These are phyloP conservation scores for Cistogaster globosa DNA, from an alignment of 2,888 invertebrate genomes.

Conservation along the genomic window DNA sequence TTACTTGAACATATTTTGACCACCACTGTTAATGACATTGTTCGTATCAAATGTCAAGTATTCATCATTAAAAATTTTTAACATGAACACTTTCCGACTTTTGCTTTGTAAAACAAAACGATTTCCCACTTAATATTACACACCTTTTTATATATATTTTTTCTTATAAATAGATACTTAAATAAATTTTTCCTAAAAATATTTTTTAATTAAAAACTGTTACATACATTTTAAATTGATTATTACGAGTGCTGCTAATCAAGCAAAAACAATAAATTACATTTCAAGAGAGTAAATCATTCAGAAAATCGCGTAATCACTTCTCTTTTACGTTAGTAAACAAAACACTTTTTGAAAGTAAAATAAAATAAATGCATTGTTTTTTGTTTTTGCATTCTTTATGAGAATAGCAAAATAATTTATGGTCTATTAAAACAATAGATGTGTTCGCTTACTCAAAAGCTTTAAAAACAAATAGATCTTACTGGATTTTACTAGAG, in stretches of 20 bases:
- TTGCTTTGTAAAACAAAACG: not conserved
- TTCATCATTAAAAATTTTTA: slow-evolving; percentile 21
- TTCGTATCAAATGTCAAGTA: slow-evolving; percentile 42
- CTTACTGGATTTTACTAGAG: too few species aligned
- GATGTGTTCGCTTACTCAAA: too few species aligned
- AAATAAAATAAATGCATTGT: not conserved
- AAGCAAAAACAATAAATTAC: slow-evolving; percentile 30
- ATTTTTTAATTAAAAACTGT: slow-evolving; percentile 8
- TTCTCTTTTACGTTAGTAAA: slow-evolving; percentile 15
- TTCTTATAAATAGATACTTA: not conserved
- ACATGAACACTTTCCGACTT: not conserved
- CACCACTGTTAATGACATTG: slow-evolving; percentile 42
- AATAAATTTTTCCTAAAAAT: not conserved
- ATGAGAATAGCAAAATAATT: slow-evolving; percentile 47
- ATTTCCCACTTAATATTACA: not conserved
- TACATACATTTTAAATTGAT: slow-evolving; percentile 6
- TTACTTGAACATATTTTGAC: not conserved
- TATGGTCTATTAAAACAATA: slow-evolving; percentile 2
- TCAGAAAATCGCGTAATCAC: not conserved
- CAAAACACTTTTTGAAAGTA: not conserved
- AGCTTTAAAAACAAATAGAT: too few species aligned
- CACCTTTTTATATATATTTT: not conserved
- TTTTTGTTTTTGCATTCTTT: slow-evolving; percentile 11
- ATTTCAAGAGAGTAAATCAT: slow-evolving; percentile 33
- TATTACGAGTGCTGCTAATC: slow-evolving; percentile 1